Conservation (phyloP, 2,888 invertebrate genomes). For the Syritta pipiens region DNA sequence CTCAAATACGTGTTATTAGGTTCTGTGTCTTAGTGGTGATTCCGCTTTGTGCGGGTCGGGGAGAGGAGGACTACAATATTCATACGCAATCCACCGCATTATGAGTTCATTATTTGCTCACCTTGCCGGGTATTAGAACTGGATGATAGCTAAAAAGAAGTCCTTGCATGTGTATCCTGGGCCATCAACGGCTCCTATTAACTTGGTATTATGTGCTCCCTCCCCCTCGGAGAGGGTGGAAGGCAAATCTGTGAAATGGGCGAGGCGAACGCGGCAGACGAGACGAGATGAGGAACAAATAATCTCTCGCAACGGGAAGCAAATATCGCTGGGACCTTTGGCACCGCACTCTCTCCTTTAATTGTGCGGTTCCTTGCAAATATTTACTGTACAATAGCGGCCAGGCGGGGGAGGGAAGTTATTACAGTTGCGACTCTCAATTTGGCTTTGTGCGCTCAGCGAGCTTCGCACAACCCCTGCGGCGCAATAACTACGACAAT, state of each 20-base stretch:
- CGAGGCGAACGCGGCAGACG: slow-evolving; percentile 12
- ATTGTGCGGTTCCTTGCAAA: slow-evolving; percentile 58
- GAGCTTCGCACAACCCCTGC: slow-evolving; percentile 43
- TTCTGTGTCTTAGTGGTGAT: slow-evolving; percentile 49
- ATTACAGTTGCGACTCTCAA: slow-evolving; percentile 50
- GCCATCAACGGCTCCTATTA: slow-evolving; percentile 57
- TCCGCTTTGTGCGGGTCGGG: not conserved
- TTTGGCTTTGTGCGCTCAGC: slow-evolving; percentile 57
- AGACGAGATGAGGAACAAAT: slow-evolving; percentile 37
- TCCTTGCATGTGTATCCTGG: slow-evolving; percentile 23
- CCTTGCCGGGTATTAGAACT: slow-evolving; percentile 14
- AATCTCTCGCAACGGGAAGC: slow-evolving; percentile 59
- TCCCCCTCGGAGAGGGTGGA: too few species aligned
- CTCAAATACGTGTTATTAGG: slow-evolving; percentile 62
- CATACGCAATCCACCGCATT: slow-evolving; percentile 54
- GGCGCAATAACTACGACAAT: slow-evolving; percentile 61
- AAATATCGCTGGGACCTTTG: slow-evolving; percentile 42
- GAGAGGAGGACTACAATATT: slow-evolving; percentile 36
- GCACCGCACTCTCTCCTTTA: slow-evolving; percentile 27
- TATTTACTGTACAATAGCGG: slow-evolving; percentile 42
- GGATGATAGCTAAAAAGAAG: slow-evolving; percentile 30
- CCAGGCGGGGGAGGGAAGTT: slow-evolving; percentile 20
- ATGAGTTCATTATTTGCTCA: slow-evolving; percentile 66
- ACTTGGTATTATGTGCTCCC: slow-evolving; percentile 31
- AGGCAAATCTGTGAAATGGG: too few species aligned